These are phyloP conservation scores for Ploceus nigricollis DNA, from an alignment of 2,113 vertebrate species.

Conservation along the genomic window DNA sequence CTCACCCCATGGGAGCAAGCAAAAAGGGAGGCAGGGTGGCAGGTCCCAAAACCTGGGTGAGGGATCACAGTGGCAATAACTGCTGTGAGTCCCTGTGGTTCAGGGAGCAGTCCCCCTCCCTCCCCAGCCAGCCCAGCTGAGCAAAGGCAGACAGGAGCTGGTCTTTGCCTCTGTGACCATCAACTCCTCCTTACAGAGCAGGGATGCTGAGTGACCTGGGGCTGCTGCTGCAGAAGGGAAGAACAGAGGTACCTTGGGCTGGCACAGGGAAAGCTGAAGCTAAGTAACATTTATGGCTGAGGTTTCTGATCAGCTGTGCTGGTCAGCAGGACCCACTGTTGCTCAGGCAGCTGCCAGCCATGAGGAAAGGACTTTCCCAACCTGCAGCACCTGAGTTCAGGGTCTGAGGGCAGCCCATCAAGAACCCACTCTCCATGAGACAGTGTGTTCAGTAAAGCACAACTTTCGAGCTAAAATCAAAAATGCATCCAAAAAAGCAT, in stretches of 20 bases:
- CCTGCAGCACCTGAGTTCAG: neutral
- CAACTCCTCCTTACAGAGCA: neutral
- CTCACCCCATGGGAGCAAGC: neutral
- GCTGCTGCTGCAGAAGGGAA: neutral
- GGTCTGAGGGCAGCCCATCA: neutral
- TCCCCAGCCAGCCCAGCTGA: neutral
- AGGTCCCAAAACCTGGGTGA: neutral
- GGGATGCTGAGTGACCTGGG: neutral
- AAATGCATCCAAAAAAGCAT: neutral
- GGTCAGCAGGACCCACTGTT: neutral
- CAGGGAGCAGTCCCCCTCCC: rapidly evolving
- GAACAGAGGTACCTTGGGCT: neutral
- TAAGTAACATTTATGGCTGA: rapidly evolving
- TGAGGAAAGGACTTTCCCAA: neutral
- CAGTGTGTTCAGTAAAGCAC: neutral
- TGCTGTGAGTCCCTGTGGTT: neutral
- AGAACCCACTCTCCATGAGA: rapidly evolving
- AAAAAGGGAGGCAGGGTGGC: neutral
- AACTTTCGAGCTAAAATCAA: neutral
- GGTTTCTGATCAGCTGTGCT: neutral
- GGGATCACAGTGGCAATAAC: rapidly evolving
- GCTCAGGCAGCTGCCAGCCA: neutral
- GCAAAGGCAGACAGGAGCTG: neutral
- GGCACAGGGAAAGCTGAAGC: neutral
- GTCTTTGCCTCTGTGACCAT: rapidly evolving